phyloP scores from a whole-genome alignment of 2,888 invertebrate genomes.

The Epirrhoe alternata region DNA sequence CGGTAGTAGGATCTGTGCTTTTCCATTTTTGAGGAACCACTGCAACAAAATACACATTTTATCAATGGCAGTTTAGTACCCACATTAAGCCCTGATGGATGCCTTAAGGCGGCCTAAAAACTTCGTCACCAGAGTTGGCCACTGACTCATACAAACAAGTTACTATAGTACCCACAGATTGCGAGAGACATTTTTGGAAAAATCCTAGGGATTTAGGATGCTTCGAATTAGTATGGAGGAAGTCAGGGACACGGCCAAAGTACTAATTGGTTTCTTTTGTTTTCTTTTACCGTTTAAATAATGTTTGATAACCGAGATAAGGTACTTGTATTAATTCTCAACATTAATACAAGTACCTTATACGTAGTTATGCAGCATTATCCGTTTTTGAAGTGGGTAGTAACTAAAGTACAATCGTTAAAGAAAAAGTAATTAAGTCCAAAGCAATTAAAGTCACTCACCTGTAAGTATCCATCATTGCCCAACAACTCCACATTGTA shows the following conservation, averaged over 20 bases:
- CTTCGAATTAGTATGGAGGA: background rate
- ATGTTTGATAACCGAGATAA: background rate
- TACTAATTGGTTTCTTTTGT: background rate
- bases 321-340: no score
- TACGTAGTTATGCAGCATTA: background rate
- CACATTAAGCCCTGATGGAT: no score
- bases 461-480: slow-evolving; percentile 55
- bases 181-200: no score
- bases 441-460: slow-evolving; percentile 49
- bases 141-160: no score
- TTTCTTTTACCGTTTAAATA: background rate
- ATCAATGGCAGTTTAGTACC: no score
- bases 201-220: background rate
- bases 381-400: background rate
- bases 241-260: background rate
- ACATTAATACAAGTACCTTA: background rate
- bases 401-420: background rate
- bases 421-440: slow-evolving; percentile 2
- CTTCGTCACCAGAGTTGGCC: no score
- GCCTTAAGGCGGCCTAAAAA: no score
- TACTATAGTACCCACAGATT: no score
- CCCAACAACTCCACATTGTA: slow-evolving; percentile 64
- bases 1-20: slow-evolving; percentile 68
- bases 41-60: slow-evolving; percentile 50
- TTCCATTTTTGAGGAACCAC: slow-evolving; percentile 67